Evolutionary conservation across 2,888 invertebrate genomes (phyloP).

Genomic region (Drosophila tripunctata): DNA sequence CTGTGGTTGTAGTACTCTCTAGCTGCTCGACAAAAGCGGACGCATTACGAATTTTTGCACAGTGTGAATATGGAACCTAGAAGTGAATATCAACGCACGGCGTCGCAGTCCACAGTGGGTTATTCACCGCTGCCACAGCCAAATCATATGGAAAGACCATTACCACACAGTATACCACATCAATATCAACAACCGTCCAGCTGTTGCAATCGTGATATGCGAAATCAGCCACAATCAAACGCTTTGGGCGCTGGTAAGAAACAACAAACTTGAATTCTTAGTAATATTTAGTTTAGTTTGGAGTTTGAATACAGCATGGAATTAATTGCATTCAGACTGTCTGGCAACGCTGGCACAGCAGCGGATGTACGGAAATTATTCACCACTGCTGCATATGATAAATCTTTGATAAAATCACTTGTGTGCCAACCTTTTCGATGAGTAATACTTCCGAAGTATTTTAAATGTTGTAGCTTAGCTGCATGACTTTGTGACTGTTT

Average conservation of each 20-base stretch:
- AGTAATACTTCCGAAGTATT: too few relatives aligned
- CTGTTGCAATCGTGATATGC: constrained; percentile 64
- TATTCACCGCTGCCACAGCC: constrained; percentile 45
- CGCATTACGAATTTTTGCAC: constrained; percentile 22
- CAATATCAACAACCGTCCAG: constrained; percentile 29
- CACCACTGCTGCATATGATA: neutral
- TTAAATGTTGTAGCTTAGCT: too few relatives aligned
- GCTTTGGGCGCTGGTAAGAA: constrained; percentile 60
- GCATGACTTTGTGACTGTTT: too few relatives aligned
- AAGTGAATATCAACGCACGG: constrained; percentile 35
- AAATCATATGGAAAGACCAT: neutral
- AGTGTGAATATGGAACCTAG: constrained; percentile 49
- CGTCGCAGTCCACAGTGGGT: constrained; percentile 44
- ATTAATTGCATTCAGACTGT: neutral
- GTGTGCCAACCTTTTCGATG: neutral
- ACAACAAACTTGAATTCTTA: too few relatives aligned
- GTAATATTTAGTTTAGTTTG: too few relatives aligned
- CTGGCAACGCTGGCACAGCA: neutral
- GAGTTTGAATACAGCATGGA: neutral
- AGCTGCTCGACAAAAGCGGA: constrained; percentile 36
- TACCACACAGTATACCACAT: constrained; percentile 10
- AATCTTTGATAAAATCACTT: neutral
- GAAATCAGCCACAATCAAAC: constrained; percentile 69
- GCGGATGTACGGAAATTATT: neutral
- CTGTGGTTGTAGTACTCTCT: constrained; percentile 50